These are phyloP conservation scores for Pica pica DNA, from an alignment of 2,113 vertebrate species.

Conservation along the genomic window DNA sequence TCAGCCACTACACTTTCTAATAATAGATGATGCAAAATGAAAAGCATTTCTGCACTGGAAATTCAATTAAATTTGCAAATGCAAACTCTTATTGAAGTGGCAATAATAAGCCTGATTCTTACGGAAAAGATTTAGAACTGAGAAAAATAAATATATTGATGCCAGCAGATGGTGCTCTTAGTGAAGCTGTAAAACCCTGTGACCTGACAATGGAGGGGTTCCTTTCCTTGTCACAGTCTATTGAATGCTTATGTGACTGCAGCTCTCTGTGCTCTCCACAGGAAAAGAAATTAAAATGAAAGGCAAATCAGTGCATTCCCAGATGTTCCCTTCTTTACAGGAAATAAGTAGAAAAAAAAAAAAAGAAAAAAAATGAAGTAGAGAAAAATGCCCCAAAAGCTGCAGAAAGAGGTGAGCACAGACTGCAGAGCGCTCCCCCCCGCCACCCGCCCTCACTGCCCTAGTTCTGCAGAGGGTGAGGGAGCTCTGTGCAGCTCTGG, in stretches of 20 bases:
- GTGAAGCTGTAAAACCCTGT: background rate
- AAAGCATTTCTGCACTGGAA: conserved; percentile 2
- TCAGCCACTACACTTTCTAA: background rate
- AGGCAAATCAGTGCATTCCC: background rate
- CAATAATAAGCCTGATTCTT: background rate
- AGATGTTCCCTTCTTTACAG: conserved; percentile 25
- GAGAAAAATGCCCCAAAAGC: conserved; percentile 60
- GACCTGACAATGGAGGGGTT: background rate
- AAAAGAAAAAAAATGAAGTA: background rate
- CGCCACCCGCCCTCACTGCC: background rate
- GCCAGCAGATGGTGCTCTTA: conserved; percentile 51
- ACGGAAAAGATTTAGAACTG: background rate
- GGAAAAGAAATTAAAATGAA: background rate
- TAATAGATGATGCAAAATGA: background rate
- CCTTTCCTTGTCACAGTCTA: background rate
- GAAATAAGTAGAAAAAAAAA: background rate
- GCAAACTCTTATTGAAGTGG: background rate
- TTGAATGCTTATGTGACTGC: background rate
- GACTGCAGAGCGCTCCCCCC: background rate
- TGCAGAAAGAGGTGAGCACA: conserved; percentile 48
- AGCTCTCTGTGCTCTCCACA: background rate
- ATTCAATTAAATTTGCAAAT: background rate
- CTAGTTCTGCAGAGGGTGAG: conserved; percentile 6
- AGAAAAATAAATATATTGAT: background rate
- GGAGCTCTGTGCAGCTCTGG: background rate